These are phyloP conservation scores for Dynastes grantii DNA, from an alignment of 2,888 invertebrate genomes.

Conservation along the genomic window DNA sequence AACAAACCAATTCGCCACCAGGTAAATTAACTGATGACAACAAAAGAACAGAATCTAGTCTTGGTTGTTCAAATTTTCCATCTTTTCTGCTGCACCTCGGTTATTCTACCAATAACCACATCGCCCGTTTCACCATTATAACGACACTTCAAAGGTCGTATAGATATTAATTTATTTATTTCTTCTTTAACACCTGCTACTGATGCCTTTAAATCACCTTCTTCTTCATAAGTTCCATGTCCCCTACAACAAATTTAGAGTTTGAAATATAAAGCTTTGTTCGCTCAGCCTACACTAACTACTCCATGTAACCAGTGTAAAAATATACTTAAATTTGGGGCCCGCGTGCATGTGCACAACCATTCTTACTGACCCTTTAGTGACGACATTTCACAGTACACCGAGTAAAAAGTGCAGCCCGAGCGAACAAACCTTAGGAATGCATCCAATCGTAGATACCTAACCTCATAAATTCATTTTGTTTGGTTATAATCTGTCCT, in stretches of 20 bases:
- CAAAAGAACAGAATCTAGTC: conserved; percentile 88
- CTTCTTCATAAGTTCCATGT: conserved; percentile 95
- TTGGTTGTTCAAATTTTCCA: no score
- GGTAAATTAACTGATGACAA: conserved; percentile 97
- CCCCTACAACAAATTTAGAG: conserved; percentile 77
- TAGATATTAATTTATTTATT: conserved; percentile 95
- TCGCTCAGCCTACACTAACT: no score
- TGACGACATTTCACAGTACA: no score
- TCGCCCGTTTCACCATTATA: conserved; percentile 97
- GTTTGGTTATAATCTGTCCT: conserved; percentile 88
- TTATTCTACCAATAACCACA: conserved; percentile 94
- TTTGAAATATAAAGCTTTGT: neutral
- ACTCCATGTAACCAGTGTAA: no score
- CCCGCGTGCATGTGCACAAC: no score
- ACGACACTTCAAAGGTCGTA: conserved; percentile 91
- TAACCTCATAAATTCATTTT: conserved; percentile 89
- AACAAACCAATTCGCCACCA: conserved; percentile 91
- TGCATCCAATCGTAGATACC: conserved; percentile 41
- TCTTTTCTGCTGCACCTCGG: conserved; percentile 93
- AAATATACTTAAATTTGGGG: no score
- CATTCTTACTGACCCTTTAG: no score
- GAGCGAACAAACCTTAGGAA: no score
- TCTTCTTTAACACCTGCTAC: conserved; percentile 95
- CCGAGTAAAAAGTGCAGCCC: no score
- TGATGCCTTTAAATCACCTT: conserved; percentile 89